Conservation (phyloP, 2,888 invertebrate genomes). For the Tachystola acroxantha region DNA sequence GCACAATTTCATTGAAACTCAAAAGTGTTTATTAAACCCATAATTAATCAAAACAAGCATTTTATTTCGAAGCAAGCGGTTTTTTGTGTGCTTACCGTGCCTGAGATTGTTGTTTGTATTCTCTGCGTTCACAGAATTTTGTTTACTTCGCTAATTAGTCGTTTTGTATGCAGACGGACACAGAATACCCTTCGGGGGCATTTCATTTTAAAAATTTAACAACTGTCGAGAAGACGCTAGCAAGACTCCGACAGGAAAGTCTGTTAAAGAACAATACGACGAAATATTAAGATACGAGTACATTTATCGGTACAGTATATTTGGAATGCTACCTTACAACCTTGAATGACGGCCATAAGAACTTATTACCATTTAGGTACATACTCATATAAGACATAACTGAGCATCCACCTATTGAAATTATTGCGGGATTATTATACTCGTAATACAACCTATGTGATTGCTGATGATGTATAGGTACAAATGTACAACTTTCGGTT, state of each 20-base stretch:
- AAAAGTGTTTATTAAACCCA: background rate
- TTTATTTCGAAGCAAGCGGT: constrained; percentile 39
- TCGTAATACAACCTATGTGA: no score
- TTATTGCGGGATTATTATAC: no score
- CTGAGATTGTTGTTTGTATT: constrained; percentile 40
- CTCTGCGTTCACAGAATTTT: constrained; percentile 52
- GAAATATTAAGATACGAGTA: no score
- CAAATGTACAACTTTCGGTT: constrained; percentile 13
- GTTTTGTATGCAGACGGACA: constrained; percentile 61
- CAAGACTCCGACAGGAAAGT: no score
- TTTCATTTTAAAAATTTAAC: constrained; percentile 34
- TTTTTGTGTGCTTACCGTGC: constrained; percentile 39
- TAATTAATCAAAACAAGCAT: constrained; percentile 36
- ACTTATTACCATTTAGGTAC: no score
- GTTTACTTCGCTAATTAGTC: constrained; percentile 69
- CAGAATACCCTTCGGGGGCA: constrained; percentile 32
- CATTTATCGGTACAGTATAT: no score
- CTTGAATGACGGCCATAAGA: no score
- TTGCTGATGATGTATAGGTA: no score
- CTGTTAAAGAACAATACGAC: no score
- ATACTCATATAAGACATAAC: no score
- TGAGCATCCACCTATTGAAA: no score
- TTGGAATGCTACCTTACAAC: no score
- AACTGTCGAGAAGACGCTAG: constrained; percentile 23
- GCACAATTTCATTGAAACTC: background rate